Evolutionary conservation across 2,888 invertebrate genomes (phyloP).

Genomic region (Ochlodes sylvanus): DNA sequence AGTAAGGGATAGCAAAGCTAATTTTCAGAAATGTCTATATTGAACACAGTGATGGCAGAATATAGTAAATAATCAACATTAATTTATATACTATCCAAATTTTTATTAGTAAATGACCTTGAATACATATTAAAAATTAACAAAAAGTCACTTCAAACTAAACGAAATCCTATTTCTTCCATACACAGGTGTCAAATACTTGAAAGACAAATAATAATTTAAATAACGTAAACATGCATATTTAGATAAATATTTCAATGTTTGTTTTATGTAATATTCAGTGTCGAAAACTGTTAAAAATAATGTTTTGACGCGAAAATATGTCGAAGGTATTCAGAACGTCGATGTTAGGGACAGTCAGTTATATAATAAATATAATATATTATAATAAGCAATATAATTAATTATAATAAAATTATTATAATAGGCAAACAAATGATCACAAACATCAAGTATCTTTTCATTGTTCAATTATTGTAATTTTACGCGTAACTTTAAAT

Average conservation of each 20-base stretch:
- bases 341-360: slow-evolving; percentile 38
- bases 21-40: slow-evolving; percentile 6
- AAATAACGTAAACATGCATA: background rate
- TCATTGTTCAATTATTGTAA: background rate
- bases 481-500: too few species aligned
- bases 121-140: background rate
- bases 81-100: background rate
- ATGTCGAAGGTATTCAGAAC: slow-evolving; percentile 16
- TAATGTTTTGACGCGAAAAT: background rate
- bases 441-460: slow-evolving; percentile 24
- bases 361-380: slow-evolving; percentile 8
- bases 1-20: background rate
- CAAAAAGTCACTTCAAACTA: slow-evolving; percentile 17
- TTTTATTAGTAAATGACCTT: slow-evolving; percentile 2
- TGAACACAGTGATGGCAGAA: slow-evolving; percentile 34
- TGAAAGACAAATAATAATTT: too few species aligned
- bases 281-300: background rate
- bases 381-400: slow-evolving; percentile 13
- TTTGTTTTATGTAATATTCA: background rate
- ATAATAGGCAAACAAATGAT: background rate
- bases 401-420: too few species aligned
- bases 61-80: background rate
- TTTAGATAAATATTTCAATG: background rate
- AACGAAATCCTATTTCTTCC: background rate
- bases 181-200: too few species aligned